Base-by-base conservation (phyloP, 2,888 invertebrate genomes). In the Himalopsyche anomala region DNA sequence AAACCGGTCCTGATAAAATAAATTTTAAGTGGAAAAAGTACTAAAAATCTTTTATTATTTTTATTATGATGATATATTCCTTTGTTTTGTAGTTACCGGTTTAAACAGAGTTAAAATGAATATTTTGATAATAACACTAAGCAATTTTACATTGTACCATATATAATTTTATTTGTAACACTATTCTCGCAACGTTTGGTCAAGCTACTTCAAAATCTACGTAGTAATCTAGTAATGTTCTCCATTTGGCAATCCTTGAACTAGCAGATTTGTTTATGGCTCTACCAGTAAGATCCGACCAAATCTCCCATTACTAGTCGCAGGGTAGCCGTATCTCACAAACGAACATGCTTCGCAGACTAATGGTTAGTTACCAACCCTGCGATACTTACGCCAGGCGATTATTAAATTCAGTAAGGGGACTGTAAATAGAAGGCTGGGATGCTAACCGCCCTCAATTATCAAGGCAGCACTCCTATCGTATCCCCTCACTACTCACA, bases 321-420 rank as follows among this genome's bases (percentile, higher is more conserved):
- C 74, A 74, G 36, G 74, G 74, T 36, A 36, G 74, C 36, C 74
- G 74, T 74, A 74, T 74, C 38, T 74, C 74, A 74, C 74, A 74
- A 74, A 74, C 74, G 74, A 74, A 74, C 74, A 74, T 74, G 74
- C 36, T 74, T 36, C 74, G 74, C 74, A 74, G 74, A 74, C 74
- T 74, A 74, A 74, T 74, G 74, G 74, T 74, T 74, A 74, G 74
- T 74, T 74, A 74, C 74, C 36, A 74, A 74, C 74, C 74, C 74
- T 38, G 74, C 74, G 38, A 74, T 74, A 74, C 74, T 74, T 74
- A 74, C 74, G 74, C 74, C 74, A 15, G 19, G 28, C 74, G 74
- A 74, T 74, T 74, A 74, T 74, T 74, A 74, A 74, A 74, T 74
- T 74, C 74, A 36, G 36, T 15, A 74, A 19, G 36, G 74, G 36